phyloP scores from a whole-genome alignment of 2,113 vertebrate species.

The Falcunculus frontatus region DNA sequence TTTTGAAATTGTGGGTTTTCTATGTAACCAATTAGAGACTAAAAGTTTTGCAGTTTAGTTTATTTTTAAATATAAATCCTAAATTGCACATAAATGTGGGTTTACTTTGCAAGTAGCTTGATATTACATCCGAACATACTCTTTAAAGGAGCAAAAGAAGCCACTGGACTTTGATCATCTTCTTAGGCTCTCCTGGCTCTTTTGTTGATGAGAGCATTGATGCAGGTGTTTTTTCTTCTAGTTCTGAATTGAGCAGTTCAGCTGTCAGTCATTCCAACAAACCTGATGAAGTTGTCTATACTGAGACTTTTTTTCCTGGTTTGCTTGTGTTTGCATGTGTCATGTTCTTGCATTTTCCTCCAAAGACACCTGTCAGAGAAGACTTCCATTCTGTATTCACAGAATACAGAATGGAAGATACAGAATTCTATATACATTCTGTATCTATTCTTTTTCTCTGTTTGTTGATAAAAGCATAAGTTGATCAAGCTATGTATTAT shows the following conservation, averaged over 20 bases:
- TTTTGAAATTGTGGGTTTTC: neutral
- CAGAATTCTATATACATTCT: neutral
- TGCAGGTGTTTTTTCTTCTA: neutral
- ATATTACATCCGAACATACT: neutral
- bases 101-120: neutral
- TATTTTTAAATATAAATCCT: neutral
- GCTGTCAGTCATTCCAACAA: neutral
- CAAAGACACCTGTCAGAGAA: neutral
- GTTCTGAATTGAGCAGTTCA: neutral
- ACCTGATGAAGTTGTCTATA: neutral
- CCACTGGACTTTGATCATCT: neutral
- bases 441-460: neutral
- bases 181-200: neutral
- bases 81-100: neutral
- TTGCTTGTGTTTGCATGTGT: neutral
- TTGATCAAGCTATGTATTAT: neutral
- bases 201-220: neutral
- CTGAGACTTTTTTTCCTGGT: neutral
- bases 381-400: neutral
- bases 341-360: neutral
- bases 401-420: no score
- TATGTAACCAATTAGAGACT: neutral
- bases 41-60: neutral
- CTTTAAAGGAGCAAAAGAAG: neutral
- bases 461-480: neutral